A percentile compares a stretch with the other conserved stretches of the same genome.
phyloP scores from a whole-genome alignment of 2,888 invertebrate genomes.

The Lampropteryx suffumata region DNA sequence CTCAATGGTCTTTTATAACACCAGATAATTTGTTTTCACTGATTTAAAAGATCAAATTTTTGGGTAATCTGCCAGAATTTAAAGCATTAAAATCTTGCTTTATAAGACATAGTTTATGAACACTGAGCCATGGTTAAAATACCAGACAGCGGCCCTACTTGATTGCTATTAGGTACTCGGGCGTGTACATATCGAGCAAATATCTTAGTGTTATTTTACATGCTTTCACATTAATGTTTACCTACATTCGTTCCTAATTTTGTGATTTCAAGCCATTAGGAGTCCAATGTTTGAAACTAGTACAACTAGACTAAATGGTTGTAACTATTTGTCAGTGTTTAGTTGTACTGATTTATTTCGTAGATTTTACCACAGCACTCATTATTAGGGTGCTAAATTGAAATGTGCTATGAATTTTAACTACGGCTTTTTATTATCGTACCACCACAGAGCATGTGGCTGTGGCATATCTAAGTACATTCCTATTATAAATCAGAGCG shows the following conservation, averaged over 20 bases:
- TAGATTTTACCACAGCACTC: conserved; percentile 13
- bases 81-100: not conserved
- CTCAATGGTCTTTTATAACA: not conserved
- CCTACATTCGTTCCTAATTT: conserved; percentile 32
- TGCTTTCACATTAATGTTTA: conserved; percentile 21
- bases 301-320: conserved; percentile 1
- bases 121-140: conserved; percentile 11
- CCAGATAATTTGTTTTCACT: not conserved
- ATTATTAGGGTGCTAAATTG: conserved; percentile 6
- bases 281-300: not conserved
- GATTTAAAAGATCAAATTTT: not conserved
- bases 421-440: conserved; percentile 14
- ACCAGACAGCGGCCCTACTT: not conserved
- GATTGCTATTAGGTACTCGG: conserved; percentile 9
- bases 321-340: conserved; percentile 10
- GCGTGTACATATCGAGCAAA: conserved; percentile 20
- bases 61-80: too few species aligned
- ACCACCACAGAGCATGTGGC: conserved; percentile 47
- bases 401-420: conserved; percentile 20
- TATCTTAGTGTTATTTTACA: conserved; percentile 13
- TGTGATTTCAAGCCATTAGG: conserved; percentile 7
- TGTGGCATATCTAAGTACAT: conserved; percentile 78
- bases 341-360: conserved; percentile 5
- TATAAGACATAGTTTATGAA: not conserved
- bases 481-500: conserved; percentile 57